These are phyloP conservation scores for Gorsachius magnificus DNA, from an alignment of 2,797 vertebrate species.

Conservation along the genomic window DNA sequence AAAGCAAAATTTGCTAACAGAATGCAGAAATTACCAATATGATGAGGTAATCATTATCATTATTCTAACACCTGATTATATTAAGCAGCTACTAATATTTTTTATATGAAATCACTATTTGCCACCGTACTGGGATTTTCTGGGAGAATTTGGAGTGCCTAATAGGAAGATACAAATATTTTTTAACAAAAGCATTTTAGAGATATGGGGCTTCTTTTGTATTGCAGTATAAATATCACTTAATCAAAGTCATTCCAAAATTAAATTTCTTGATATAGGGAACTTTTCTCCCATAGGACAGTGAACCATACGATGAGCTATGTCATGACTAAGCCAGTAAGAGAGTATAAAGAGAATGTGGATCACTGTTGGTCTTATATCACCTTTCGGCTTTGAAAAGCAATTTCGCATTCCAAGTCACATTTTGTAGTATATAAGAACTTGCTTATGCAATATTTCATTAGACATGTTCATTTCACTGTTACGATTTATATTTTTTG, in stretches of 20 bases:
- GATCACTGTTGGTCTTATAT: neutral
- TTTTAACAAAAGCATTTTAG: neutral
- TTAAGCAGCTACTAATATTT: slow-evolving; percentile 23
- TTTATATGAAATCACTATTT: slow-evolving; percentile 12
- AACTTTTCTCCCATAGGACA: neutral
- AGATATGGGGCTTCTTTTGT: neutral
- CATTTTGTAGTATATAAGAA: neutral
- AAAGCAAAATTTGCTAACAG: slow-evolving; percentile 73
- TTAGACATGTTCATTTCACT: neutral
- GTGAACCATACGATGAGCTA: neutral
- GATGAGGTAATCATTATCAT: slow-evolving; percentile 66
- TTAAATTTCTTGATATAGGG: neutral
- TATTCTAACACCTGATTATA: slow-evolving; percentile 62
- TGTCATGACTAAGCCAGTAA: neutral
- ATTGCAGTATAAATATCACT: neutral
- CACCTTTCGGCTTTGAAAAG: neutral
- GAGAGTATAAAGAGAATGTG: neutral
- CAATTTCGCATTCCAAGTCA: neutral
- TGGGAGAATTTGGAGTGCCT: neutral
- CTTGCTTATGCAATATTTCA: neutral
- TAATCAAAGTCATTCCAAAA: neutral
- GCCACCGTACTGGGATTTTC: neutral
- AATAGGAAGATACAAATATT: neutral
- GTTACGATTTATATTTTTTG: neutral
- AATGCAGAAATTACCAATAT: slow-evolving; percentile 70